These are phyloP conservation scores for Alsophila aescularia DNA, from an alignment of 2,888 invertebrate species.

Conservation along the genomic window DNA sequence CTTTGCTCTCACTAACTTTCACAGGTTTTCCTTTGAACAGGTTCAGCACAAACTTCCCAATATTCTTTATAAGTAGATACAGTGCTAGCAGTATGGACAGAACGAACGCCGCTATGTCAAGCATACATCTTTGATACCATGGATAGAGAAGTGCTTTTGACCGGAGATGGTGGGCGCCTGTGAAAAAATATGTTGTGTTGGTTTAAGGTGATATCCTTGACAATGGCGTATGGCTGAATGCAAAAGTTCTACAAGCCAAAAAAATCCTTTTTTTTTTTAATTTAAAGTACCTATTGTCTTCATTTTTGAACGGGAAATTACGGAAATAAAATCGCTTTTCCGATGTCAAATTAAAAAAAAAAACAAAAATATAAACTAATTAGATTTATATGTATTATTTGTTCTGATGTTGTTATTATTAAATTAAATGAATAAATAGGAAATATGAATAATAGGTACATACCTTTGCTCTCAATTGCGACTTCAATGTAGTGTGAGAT, in stretches of 20 bases:
- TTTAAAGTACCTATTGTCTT: too few relatives aligned
- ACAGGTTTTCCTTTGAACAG: background rate
- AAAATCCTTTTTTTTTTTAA: too few relatives aligned
- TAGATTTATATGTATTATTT: too few relatives aligned
- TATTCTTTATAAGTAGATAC: conserved; percentile 30
- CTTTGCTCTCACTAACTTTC: background rate
- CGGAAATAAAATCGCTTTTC: too few relatives aligned
- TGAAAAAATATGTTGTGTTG: conserved; percentile 21
- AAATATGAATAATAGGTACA: background rate
- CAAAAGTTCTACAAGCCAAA: too few relatives aligned
- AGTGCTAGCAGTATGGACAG: conserved; percentile 31
- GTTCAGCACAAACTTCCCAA: background rate
- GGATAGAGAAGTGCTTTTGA: conserved; percentile 51
- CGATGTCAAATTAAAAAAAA: too few relatives aligned
- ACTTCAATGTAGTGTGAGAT: conserved; percentile 56
- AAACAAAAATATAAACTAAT: too few relatives aligned
- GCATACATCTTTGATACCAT: conserved; percentile 59
- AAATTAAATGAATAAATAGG: too few relatives aligned
- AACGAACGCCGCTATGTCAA: conserved; percentile 52
- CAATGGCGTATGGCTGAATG: too few relatives aligned
- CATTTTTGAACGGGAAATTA: too few relatives aligned
- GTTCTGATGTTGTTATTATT: too few relatives aligned
- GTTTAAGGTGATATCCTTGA: too few relatives aligned
- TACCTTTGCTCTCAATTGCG: background rate
- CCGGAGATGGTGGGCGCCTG: conserved; percentile 60